Conservation (phyloP, 2,797 vertebrate genomes). For the Platyrinchus mystaceus region DNA sequence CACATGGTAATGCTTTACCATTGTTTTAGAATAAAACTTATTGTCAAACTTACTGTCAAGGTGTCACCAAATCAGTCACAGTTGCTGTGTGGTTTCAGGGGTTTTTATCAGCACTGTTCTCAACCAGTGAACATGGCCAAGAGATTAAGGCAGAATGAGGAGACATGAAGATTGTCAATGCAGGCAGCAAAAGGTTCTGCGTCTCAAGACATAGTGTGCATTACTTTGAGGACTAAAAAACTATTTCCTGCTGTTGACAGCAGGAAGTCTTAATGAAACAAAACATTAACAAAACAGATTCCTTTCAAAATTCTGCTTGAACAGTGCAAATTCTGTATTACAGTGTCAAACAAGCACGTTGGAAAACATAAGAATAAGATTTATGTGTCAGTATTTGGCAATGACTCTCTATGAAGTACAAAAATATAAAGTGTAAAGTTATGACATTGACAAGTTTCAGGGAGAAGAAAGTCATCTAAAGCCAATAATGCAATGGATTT, state of each 20-base stretch:
- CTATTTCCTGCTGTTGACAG: not conserved
- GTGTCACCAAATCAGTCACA: not conserved
- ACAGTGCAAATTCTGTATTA: not conserved
- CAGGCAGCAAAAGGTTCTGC: not conserved
- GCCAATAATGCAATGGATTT: not conserved
- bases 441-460: not conserved
- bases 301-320: not conserved
- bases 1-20: not conserved
- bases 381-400: not conserved
- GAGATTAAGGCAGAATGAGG: not conserved
- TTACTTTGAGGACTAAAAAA: not conserved
- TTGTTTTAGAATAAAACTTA: not conserved
- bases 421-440: not conserved
- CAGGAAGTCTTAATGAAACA: not conserved
- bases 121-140: fast-evolving
- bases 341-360: not conserved
- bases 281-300: not conserved
- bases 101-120: not conserved
- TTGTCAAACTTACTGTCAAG: not conserved
- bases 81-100: not conserved
- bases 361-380: not conserved
- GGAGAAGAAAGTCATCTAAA: not conserved
- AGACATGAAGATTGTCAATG: not conserved
- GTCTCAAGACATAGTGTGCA: not conserved
- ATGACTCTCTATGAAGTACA: not conserved